Evolutionary conservation across 2,888 invertebrate species (phyloP), one percentile per base, ranked within the genome.

Genomic region (Acrobasis consociella): DNA sequence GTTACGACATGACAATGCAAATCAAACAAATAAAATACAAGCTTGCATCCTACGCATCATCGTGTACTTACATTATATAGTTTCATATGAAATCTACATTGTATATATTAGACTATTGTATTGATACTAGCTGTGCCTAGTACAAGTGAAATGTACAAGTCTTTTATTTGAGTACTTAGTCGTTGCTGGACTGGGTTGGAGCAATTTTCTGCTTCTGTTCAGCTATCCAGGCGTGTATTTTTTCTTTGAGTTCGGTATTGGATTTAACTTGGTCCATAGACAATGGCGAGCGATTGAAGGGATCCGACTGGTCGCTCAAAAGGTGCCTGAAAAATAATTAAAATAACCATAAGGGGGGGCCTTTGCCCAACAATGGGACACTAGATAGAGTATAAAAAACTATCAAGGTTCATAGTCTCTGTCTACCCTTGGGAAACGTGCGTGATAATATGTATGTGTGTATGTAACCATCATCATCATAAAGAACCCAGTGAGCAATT

Each of bases 251-350:
- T 68, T 97, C 96, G 0, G 89, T 93, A 81, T 97, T 95, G 0
- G 98, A 95, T 77, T 95, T 95, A 0, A 99, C 95, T 94, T 97
- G 97, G 78, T 98, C 97, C 97, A 99, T 97, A 0, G 97, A 97
- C 15, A 99, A 93, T 0, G 98, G 97, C 10, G 97, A 96, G 49
- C 99, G 95, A 90, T 98, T 99, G 86, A 99, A 99, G 0, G 99
- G 99, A 89, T 99, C 99, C 0, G 97, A 96, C 83, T 99, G 99
- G 86, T 99, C 99, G 80, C 98, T 98, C 65, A 96, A 89, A 68
- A 97, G 93, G 87, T 98, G 98, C 71, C 97, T 96, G 86, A 65
- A 93, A 87, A 22, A 31, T 65, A 67, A 60, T 42, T 22, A 22
- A 22, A 42, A 11, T 10, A 10, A 51, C 10, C 3, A 38, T 38